phyloP scores from a whole-genome alignment of 2,113 vertebrate species.

The Stictonetta naevosa region DNA sequence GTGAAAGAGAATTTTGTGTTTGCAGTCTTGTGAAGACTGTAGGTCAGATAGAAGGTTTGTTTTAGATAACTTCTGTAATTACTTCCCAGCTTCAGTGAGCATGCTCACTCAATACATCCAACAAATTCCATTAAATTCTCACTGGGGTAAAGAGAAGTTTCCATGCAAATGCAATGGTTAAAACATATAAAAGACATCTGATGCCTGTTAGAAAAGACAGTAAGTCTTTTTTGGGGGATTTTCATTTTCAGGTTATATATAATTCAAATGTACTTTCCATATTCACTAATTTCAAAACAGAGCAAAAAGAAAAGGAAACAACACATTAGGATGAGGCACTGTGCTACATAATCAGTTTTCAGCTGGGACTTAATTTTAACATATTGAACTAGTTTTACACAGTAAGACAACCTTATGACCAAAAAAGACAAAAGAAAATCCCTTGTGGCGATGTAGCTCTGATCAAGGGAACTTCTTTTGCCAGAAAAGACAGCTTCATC shows the following conservation, averaged over 20 bases:
- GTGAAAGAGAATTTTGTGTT: not conserved
- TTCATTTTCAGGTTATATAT: slow-evolving; percentile 10
- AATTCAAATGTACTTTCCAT: not conserved
- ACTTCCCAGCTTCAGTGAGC: not conserved
- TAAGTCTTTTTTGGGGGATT: not conserved
- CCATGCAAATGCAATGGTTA: not conserved
- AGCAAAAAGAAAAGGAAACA: not conserved
- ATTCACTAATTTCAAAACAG: not conserved
- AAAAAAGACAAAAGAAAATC: slow-evolving; percentile 12
- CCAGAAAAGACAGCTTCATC: slow-evolving; percentile 46
- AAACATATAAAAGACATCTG: not conserved
- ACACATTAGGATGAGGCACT: not conserved
- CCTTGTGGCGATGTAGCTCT: slow-evolving; percentile 1
- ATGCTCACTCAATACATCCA: not conserved
- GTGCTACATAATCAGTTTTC: not conserved
- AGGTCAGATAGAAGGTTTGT: not conserved
- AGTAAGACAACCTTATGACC: slow-evolving; percentile 24
- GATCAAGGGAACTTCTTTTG: slow-evolving; percentile 43
- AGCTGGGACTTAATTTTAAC: slow-evolving; percentile 4
- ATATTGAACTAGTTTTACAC: slow-evolving; percentile 19
- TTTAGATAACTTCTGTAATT: not conserved
- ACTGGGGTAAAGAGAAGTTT: not conserved
- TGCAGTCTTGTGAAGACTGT: not conserved
- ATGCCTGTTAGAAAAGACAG: not conserved
- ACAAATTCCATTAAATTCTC: not conserved